These are phyloP conservation scores for Alectura lathami DNA, from an alignment of 2,113 vertebrate genomes.

Conservation along the genomic window DNA sequence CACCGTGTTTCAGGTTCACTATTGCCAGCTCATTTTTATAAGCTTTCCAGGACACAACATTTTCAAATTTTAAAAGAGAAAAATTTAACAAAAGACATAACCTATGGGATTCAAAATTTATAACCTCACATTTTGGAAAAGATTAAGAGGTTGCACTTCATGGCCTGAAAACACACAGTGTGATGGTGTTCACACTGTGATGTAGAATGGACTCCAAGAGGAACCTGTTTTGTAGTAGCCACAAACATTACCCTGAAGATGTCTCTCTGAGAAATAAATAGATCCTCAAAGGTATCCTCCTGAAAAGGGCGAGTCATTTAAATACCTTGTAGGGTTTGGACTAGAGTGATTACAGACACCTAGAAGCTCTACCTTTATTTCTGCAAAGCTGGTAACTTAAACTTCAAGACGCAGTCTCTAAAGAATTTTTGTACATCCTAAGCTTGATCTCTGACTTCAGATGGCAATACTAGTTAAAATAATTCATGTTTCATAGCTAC, in stretches of 20 bases:
- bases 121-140: not conserved
- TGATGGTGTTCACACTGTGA: not conserved
- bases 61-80: not conserved
- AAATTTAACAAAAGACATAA: not conserved
- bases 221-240: not conserved
- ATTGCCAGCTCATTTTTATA: not conserved
- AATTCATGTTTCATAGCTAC: not conserved
- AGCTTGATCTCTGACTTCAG: constrained; percentile 29
- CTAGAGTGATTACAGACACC: not conserved
- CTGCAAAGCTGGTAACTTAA: not conserved
- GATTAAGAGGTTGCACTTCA: not conserved
- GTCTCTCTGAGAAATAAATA: constrained; percentile 10
- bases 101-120: not conserved
- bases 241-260: not conserved
- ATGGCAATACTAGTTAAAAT: constrained; percentile 6
- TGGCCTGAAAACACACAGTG: not conserved
- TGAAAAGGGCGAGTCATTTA: not conserved
- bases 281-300: not conserved
- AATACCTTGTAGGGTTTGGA: constrained; percentile 2
- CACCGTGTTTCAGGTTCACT: not conserved
- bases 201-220: not conserved
- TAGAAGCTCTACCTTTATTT: not conserved
- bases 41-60: not conserved
- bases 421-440: not conserved
- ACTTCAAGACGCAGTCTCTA: constrained; percentile 2